A percentile compares a stretch with the other conserved stretches of the same genome.
Evolutionary conservation across 2,797 vertebrate genomes (phyloP).

Genomic region (Artibeus jamaicensis): DNA sequence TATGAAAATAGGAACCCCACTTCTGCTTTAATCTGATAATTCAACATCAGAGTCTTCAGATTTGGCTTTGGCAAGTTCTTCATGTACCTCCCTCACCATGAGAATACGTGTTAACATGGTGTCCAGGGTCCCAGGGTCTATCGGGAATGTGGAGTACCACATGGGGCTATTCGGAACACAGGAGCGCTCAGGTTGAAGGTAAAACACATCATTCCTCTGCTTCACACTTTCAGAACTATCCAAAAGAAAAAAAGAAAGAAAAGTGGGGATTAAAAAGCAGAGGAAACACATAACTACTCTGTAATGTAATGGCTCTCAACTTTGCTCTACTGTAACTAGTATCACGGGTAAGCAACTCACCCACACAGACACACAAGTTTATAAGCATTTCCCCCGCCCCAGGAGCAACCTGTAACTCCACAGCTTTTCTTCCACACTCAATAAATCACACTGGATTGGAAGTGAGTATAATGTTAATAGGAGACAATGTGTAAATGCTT

Average conservation of each 20-base stretch:
- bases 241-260: background rate
- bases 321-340: background rate
- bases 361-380: background rate
- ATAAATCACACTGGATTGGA: background rate
- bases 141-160: constrained; percentile 95
- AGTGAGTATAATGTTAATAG: background rate
- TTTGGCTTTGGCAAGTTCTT: constrained; percentile 89
- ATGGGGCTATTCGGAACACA: constrained; percentile 98
- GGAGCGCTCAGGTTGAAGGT: constrained; percentile 96
- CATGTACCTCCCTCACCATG: constrained; percentile 94
- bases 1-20: constrained; percentile 80
- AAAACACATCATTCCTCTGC: constrained; percentile 95
- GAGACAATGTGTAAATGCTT: background rate
- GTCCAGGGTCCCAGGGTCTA: constrained; percentile 93
- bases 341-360: background rate
- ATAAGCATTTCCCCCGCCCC: background rate
- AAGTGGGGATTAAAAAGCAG: background rate
- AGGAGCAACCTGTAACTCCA: background rate
- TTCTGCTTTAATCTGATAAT: constrained; percentile 85
- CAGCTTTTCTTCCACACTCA: background rate
- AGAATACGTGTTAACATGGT: constrained; percentile 97
- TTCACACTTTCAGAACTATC: constrained; percentile 96
- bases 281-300: constrained; percentile 21
- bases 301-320: background rate
- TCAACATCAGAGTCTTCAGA: constrained; percentile 87